Base-by-base conservation (phyloP, 2,113 vertebrate genomes). In the Aythya baeri region DNA sequence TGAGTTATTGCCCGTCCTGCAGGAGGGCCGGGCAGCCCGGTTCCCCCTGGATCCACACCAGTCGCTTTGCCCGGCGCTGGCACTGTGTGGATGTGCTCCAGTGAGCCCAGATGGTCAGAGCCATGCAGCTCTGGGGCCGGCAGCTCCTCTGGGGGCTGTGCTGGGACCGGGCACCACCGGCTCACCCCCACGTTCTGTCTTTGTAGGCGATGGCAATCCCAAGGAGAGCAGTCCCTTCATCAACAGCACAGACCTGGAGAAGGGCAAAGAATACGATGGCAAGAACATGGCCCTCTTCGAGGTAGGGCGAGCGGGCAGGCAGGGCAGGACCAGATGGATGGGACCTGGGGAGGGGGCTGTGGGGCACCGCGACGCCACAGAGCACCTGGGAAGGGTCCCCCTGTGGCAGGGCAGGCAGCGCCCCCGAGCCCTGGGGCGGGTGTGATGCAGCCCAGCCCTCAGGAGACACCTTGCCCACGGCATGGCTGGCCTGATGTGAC, bases 161-260 rank as follows among this genome's bases (percentile, higher is more conserved):
- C 31, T 22, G 32, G 41, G 26, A 12, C 2, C 16, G 36, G 52
- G 49, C 25, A 25, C 58, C 38, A 46, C n/a, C 65, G 67, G 52
- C 70, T 82, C 55, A 57, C 32, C 9, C 26, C 59, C 16, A 25
- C 73, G 21, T 90, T 83, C 78, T 92, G 74, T 88, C 57, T 91
- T 68, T 63, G 32, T 97, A 99, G 99, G 99, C 9, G 99, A 99
- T 98, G 99, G 98, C 92, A 99, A 99, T 92, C 99, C 99, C 94
- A 99, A 99, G 97, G 99, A 99, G 95, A 99, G 99, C 98, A 99
- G 99, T 78, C 99, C 99, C 66, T 99, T 99, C 98, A 99, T 99
- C 98, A 99, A 99, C 98, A 99, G 99, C 98, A 99, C 99, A 0
- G 99, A 99, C 63, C 97, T 98, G 71, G 99, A 99, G 96, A 99